A percentile compares a stretch with the other conserved stretches of the same genome.
phyloP scores from a whole-genome alignment of 2,113 vertebrate genomes.

The Fulica atra region DNA sequence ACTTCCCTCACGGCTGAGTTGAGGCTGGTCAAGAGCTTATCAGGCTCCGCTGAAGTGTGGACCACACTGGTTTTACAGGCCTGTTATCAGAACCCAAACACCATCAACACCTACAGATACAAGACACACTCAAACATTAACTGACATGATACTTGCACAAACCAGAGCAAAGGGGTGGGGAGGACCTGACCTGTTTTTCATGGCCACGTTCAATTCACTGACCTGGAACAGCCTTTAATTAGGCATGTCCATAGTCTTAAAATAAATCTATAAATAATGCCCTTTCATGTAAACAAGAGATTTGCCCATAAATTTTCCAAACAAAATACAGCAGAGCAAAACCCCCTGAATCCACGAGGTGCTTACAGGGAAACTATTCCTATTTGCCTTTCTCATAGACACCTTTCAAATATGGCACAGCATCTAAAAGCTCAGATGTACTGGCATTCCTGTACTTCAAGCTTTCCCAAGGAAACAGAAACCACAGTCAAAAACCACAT shows the following conservation, averaged over 20 bases:
- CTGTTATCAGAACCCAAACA: background rate
- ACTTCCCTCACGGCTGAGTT: background rate
- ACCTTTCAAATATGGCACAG: background rate
- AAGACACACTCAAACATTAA: background rate
- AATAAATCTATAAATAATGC: background rate
- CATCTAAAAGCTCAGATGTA: background rate
- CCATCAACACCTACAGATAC: background rate
- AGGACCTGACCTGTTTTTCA: slow-evolving; percentile 36
- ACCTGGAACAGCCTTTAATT: slow-evolving; percentile 35
- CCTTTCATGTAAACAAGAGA: background rate
- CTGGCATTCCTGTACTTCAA: background rate
- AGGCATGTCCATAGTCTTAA: slow-evolving; percentile 8
- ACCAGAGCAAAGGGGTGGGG: background rate
- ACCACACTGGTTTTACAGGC: background rate
- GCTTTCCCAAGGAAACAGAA: slow-evolving; percentile 7
- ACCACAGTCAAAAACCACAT: background rate
- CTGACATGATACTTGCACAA: background rate
- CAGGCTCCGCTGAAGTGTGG: background rate
- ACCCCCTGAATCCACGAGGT: background rate
- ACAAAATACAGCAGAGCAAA: background rate
- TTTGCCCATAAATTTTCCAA: background rate
- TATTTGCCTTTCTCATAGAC: background rate
- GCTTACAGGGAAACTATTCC: background rate
- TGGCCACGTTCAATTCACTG: background rate
- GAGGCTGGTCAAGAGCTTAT: background rate